Conservation (phyloP, 2,797 vertebrate species). For the Cynodonichthys magdalenae region DNA sequence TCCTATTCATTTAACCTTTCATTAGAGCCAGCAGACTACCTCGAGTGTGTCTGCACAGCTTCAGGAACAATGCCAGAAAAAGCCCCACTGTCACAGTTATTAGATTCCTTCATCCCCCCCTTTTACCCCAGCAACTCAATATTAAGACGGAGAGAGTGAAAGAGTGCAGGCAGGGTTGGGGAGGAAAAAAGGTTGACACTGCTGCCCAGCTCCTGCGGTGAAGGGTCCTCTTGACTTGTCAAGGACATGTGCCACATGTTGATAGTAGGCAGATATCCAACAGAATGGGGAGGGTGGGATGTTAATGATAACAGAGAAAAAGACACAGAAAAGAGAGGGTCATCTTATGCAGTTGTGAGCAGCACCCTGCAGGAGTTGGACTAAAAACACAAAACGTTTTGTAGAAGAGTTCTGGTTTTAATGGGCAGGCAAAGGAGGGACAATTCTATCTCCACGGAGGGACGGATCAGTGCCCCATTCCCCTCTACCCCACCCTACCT, state of each 20-base stretch:
- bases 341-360: constrained; percentile 63
- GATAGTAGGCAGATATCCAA: constrained; percentile 85
- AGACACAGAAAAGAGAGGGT: constrained; percentile 29
- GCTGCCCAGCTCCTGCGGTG: constrained; percentile 64
- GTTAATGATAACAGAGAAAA: constrained; percentile 26
- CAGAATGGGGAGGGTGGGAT: constrained; percentile 55
- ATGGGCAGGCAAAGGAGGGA: constrained; percentile 73
- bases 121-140: constrained; percentile 94
- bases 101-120: constrained; percentile 91
- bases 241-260: constrained; percentile 97
- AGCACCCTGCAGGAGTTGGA: constrained; percentile 83
- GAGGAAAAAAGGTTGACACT: constrained; percentile 49
- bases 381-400: constrained; percentile 86
- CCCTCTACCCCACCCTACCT: not conserved
- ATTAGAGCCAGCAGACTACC: constrained; percentile 93
- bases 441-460: constrained; percentile 74
- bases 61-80: constrained; percentile 90
- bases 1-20: constrained; percentile 99
- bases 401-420: constrained; percentile 86
- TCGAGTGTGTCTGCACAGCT: constrained; percentile 83
- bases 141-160: constrained; percentile 84
- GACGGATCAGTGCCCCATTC: constrained; percentile 22
- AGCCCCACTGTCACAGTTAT: constrained; percentile 98
- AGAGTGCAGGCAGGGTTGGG: constrained; percentile 60
- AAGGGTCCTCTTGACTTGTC: constrained; percentile 88